phyloP scores from a whole-genome alignment of 2,113 vertebrate genomes.

The Pygoscelis adeliae region DNA sequence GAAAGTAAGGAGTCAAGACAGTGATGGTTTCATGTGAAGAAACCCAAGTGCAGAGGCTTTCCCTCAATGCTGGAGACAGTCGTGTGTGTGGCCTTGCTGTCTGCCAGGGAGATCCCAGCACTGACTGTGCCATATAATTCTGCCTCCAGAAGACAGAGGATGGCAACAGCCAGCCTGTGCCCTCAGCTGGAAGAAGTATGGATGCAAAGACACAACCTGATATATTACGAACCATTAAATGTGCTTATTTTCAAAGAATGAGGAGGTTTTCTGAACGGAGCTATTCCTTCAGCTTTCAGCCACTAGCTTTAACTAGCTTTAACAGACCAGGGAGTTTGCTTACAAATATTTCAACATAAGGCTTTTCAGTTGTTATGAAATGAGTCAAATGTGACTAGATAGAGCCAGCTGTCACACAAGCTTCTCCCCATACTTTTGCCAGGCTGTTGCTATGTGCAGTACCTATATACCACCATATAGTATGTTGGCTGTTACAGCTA shows the following conservation, averaged over 20 bases:
- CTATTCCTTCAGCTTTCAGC: neutral
- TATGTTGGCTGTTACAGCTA: neutral
- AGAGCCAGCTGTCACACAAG: conserved; percentile 38
- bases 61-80: neutral
- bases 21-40: neutral
- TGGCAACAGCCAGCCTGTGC: neutral
- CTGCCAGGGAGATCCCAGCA: neutral
- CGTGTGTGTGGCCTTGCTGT: neutral
- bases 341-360: conserved; percentile 58
- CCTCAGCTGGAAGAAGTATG: neutral
- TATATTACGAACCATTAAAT: rapidly evolving
- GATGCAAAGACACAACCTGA: neutral
- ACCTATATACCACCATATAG: neutral
- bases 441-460: neutral
- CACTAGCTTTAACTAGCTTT: neutral
- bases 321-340: conserved; percentile 5
- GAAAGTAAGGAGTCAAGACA: neutral
- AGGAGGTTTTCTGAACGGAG: neutral
- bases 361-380: conserved; percentile 50
- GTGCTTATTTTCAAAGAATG: neutral
- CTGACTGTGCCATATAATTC: neutral
- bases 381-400: conserved; percentile 42
- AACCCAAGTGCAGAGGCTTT: neutral
- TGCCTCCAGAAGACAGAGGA: neutral
- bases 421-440: conserved; percentile 24